A percentile compares a stretch with the other conserved stretches of the same genome.
phyloP scores from a whole-genome alignment of 1,140 invertebrate genomes.

The Amphibalanus amphitrite region DNA sequence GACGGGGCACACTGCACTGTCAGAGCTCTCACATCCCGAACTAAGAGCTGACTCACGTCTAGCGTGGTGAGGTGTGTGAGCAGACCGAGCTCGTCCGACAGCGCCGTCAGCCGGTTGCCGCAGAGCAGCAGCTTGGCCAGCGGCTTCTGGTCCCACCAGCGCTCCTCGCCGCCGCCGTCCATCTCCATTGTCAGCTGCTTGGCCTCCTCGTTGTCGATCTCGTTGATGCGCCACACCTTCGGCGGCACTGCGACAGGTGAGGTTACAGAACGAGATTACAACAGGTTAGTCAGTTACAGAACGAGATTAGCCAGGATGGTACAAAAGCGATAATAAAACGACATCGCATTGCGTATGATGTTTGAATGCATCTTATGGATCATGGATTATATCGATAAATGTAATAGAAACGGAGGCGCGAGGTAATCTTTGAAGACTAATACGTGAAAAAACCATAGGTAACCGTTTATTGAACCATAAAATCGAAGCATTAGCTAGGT shows the following conservation, averaged over 20 bases:
- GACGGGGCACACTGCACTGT: too few relatives aligned
- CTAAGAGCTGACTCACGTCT: constrained; percentile 48
- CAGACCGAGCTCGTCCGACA: constrained; percentile 48
- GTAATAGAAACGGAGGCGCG: constrained; percentile 20
- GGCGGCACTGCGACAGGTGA: constrained; percentile 44
- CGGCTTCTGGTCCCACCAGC: constrained; percentile 72
- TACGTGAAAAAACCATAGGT: background rate
- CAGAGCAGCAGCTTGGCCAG: constrained; percentile 60
- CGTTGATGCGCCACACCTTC: constrained; percentile 60
- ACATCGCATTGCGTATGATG: too few relatives aligned
- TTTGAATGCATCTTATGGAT: background rate
- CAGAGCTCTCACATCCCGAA: too few relatives aligned
- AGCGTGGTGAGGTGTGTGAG: constrained; percentile 49
- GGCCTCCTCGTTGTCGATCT: constrained; percentile 42
- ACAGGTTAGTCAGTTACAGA: background rate
- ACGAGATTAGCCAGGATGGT: background rate
- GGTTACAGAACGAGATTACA: background rate
- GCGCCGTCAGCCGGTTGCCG: constrained; percentile 46
- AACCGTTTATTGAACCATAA: too few relatives aligned
- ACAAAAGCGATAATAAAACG: too few relatives aligned
- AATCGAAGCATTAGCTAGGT: too few relatives aligned
- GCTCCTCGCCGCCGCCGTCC: constrained; percentile 43
- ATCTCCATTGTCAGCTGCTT: constrained; percentile 38
- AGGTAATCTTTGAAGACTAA: too few relatives aligned
- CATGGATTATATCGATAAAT: background rate